These are phyloP conservation scores for Spilarctia lutea DNA, from an alignment of 2,888 invertebrate genomes.

Conservation along the genomic window DNA sequence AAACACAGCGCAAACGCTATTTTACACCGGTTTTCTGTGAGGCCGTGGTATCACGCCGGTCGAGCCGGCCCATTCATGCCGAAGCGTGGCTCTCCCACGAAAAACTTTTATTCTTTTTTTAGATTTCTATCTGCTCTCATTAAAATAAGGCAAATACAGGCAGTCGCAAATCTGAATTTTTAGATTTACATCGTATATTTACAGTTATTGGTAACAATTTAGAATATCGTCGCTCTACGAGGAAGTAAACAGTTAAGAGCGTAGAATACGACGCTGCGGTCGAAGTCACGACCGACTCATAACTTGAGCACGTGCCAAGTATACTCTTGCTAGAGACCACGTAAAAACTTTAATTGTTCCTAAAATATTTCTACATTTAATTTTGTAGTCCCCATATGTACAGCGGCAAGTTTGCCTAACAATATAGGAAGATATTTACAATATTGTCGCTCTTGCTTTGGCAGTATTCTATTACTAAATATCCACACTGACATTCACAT, in stretches of 20 bases:
- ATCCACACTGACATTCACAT: background rate
- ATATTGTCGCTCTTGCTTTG: background rate
- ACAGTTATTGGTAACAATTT: slow-evolving; percentile 16
- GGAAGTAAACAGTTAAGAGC: slow-evolving; percentile 48
- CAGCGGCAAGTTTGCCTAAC: background rate
- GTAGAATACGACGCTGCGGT: slow-evolving; percentile 33
- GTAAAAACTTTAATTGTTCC: slow-evolving; percentile 78
- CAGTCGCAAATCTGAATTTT: background rate
- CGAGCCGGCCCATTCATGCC: too few relatives aligned
- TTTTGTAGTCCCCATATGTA: slow-evolving; percentile 29
- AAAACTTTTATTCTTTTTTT: too few relatives aligned
- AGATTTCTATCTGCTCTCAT: too few relatives aligned
- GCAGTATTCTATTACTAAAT: background rate
- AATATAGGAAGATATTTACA: background rate
- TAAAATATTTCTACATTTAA: slow-evolving; percentile 42
- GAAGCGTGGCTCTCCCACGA: too few relatives aligned
- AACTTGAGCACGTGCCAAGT: slow-evolving; percentile 64
- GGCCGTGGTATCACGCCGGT: too few relatives aligned
- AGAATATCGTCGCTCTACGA: slow-evolving; percentile 27
- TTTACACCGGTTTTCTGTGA: too few relatives aligned
- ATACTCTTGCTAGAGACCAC: slow-evolving; percentile 58
- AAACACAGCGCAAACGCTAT: too few relatives aligned
- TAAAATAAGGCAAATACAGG: background rate
- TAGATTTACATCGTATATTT: background rate
- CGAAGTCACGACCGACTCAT: slow-evolving; percentile 75